Evolutionary conservation across 35 echinoderm and acorn worm genomes (phyloP).

Genomic region (Hemicentrotus pulcherrimus): DNA sequence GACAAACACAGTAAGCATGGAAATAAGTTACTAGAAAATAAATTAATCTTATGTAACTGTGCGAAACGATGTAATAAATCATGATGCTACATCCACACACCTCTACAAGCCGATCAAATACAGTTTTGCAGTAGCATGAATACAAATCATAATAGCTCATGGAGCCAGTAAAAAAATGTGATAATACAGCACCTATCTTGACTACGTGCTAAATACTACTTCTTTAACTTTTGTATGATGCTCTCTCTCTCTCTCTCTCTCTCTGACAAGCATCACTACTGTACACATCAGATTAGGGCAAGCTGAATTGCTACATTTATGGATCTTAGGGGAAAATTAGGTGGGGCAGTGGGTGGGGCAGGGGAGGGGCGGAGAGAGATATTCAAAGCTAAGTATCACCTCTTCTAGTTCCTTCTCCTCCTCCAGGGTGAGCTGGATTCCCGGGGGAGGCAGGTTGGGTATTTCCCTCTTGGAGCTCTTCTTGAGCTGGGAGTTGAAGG

Average conservation of each 20-base stretch:
- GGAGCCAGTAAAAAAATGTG: background rate
- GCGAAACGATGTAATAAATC: background rate
- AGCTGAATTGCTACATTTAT: background rate
- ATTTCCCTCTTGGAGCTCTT: constrained; percentile 65
- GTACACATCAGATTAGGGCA: background rate
- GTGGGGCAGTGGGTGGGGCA: background rate
- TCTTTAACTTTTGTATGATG: background rate
- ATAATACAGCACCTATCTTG: background rate
- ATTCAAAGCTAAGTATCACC: constrained; percentile 54
- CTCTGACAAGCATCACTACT: background rate
- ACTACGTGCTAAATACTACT: background rate
- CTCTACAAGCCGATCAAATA: background rate
- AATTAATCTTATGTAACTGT: background rate
- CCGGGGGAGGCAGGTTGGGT: constrained; percentile 54
- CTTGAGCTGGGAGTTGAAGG: constrained; percentile 91
- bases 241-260: background rate
- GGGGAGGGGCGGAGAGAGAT: background rate
- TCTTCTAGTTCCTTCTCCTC: constrained; percentile 67
- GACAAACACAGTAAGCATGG: background rate
- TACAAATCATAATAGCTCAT: background rate
- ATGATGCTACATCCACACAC: background rate
- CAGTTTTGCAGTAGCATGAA: background rate
- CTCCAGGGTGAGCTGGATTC: constrained; percentile 49
- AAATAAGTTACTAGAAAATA: background rate
- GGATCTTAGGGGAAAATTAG: background rate